phyloP scores from a whole-genome alignment of 2,888 invertebrate species.

The Mimumesa dahlbomi region DNA sequence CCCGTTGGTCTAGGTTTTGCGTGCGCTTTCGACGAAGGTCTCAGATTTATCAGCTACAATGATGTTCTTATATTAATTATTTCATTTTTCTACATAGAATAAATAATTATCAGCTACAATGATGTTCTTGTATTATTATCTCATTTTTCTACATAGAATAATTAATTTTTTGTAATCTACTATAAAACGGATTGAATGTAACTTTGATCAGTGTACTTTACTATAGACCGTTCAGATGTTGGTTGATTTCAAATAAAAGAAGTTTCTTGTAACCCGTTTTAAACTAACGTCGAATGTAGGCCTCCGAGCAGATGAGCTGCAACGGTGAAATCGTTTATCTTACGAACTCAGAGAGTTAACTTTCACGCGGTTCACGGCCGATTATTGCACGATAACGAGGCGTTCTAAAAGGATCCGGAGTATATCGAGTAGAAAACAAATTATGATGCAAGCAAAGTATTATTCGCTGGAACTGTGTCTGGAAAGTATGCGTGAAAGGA shows the following conservation, averaged over 20 bases:
- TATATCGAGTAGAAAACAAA: neutral
- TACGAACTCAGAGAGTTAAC: constrained; percentile 7
- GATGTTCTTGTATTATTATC: neutral
- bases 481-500: no score
- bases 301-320: constrained; percentile 2
- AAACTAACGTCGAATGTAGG: constrained; percentile 8
- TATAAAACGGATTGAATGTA: no score
- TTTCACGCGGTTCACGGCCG: constrained; percentile 28
- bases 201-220: no score
- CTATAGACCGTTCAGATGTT: no score
- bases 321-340: constrained; percentile 23
- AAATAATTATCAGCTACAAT: constrained; percentile 83
- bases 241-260: neutral
- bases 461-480: no score
- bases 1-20: constrained; percentile 81
- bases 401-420: neutral
- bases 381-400: neutral
- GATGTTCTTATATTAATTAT: neutral
- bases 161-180: no score
- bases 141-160: neutral
- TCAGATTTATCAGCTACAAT: constrained; percentile 84
- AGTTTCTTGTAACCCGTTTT: neutral
- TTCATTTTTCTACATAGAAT: neutral
- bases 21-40: constrained; percentile 84
- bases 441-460: neutral